These are phyloP conservation scores for Geotrupes spiniger DNA, from an alignment of 2,888 invertebrate species.

Conservation along the genomic window DNA sequence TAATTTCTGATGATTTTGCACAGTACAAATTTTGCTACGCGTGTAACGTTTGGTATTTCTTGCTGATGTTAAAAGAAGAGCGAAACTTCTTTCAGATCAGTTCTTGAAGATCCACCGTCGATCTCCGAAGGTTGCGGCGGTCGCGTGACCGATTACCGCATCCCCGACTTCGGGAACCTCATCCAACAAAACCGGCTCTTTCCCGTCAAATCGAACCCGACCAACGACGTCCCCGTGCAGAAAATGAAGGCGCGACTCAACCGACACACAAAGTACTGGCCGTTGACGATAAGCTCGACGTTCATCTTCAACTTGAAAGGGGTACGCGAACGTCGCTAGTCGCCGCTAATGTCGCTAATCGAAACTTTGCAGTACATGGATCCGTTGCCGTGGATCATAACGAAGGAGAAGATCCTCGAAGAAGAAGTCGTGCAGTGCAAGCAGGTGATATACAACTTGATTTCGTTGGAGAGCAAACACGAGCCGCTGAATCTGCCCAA, in stretches of 20 bases:
- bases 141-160: conserved; percentile 85
- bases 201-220: conserved; percentile 59
- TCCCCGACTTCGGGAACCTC: conserved; percentile 82
- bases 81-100: conserved; percentile 60
- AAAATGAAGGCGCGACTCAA: conserved; percentile 69
- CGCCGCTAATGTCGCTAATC: background rate
- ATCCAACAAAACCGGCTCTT: conserved; percentile 81
- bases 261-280: conserved; percentile 82
- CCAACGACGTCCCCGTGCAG: conserved; percentile 51
- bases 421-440: conserved; percentile 85
- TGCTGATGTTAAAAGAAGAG: no score
- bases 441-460: conserved; percentile 76
- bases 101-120: conserved; percentile 92
- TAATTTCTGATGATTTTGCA: no score
- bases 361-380: conserved; percentile 68
- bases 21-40: no score
- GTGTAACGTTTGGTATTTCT: no score
- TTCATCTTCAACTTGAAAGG: conserved; percentile 80
- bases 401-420: conserved; percentile 79
- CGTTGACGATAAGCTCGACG: conserved; percentile 85
- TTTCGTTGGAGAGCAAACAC: conserved; percentile 78
- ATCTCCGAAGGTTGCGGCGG: conserved; percentile 94
- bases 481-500: conserved; percentile 74
- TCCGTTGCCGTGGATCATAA: conserved; percentile 74
- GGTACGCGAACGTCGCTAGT: conserved; percentile 48